Evolutionary conservation across 2,888 invertebrate species (phyloP).

Genomic region (Coenonympha arcania): DNA sequence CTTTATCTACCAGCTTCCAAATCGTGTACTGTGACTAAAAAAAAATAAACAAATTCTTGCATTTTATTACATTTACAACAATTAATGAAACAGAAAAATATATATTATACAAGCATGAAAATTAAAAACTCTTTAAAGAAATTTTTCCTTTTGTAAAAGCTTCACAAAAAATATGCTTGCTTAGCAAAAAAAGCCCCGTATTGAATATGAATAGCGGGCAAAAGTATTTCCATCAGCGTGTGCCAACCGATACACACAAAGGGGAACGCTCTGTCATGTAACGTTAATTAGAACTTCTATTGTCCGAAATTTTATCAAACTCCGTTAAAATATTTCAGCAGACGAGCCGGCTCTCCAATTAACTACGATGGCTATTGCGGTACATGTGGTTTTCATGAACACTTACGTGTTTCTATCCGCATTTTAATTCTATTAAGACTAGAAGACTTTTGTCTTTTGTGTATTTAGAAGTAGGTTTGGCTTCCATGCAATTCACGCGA

Average conservation of each 20-base stretch:
- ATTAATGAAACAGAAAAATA: too few relatives aligned
- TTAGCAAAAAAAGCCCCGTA: not conserved
- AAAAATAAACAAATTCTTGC: too few relatives aligned
- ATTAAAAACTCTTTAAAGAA: not conserved
- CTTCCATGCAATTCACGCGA: too few relatives aligned
- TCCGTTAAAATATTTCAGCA: conserved; percentile 18
- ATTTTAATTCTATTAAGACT: too few relatives aligned
- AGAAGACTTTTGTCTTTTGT: too few relatives aligned
- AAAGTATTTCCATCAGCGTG: conserved; percentile 15
- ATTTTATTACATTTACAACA: too few relatives aligned
- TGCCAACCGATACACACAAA: conserved; percentile 12
- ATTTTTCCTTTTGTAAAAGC: not conserved
- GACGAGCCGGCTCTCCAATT: conserved; percentile 17
- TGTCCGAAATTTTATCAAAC: conserved; percentile 23
- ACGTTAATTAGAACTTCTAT: conserved; percentile 22
- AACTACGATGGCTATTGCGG: conserved; percentile 12
- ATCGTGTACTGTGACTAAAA: too few relatives aligned
- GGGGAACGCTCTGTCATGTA: conserved; percentile 22
- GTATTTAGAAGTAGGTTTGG: too few relatives aligned
- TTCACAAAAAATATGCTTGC: not conserved
- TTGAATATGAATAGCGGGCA: conserved; percentile 5
- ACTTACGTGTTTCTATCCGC: too few relatives aligned
- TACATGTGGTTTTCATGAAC: conserved; percentile 1
- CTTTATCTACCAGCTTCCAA: too few relatives aligned
- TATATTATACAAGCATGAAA: too few relatives aligned